A percentile compares a stretch with the other conserved stretches of the same genome.
Conservation (phyloP, 2,888 invertebrate species). For the Acleris laterana region DNA sequence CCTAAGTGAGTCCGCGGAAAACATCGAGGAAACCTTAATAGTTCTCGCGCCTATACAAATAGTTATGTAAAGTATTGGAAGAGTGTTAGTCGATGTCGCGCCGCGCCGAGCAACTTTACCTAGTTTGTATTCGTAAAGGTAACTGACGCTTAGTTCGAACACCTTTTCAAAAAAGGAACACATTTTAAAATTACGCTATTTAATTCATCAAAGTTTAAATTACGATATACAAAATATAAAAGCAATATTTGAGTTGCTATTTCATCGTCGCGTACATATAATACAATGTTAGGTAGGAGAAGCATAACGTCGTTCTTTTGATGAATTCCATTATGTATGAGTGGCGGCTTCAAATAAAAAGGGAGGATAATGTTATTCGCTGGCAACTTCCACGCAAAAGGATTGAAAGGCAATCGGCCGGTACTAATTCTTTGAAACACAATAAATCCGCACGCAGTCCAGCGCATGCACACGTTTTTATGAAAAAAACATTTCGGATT, state of each 20-base stretch:
- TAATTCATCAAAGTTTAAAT: no score
- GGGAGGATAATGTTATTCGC: conserved; percentile 14
- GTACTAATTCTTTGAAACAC: conserved; percentile 24
- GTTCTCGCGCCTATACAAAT: conserved; percentile 4
- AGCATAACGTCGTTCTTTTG: neutral
- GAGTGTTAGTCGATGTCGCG: conserved; percentile 23
- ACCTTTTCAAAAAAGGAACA: no score
- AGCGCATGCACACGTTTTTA: no score
- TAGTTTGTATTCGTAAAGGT: neutral
- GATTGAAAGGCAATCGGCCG: conserved; percentile 21
- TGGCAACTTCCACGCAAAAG: conserved; percentile 20
- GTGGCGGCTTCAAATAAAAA: conserved; percentile 7
- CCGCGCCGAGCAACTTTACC: conserved; percentile 2
- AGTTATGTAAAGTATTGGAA: conserved; percentile 12
- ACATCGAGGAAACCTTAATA: conserved; percentile 43
- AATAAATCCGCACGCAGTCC: neutral
- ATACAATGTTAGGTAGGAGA: neutral
- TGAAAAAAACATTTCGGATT: no score
- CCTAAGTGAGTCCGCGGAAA: conserved; percentile 54
- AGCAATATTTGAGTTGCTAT: no score
- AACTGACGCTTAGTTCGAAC: neutral
- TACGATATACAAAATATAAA: no score
- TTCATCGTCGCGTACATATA: no score
- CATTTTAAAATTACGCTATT: no score
- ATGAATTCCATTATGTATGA: conserved; percentile 6